These are phyloP conservation scores for Phymastichus coffea DNA, from an alignment of 1,140 invertebrate species.

Conservation along the genomic window DNA sequence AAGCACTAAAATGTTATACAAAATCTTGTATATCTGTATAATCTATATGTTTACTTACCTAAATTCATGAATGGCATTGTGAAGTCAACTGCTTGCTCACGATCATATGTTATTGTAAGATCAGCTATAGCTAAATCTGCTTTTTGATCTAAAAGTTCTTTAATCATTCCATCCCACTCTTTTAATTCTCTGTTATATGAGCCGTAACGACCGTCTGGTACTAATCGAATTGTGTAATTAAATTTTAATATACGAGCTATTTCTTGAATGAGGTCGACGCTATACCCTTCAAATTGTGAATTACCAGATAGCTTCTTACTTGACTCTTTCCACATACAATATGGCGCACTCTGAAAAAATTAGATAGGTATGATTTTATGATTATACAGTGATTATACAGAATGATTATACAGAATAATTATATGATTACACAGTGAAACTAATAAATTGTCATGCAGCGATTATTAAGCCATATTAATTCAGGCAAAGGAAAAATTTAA, in stretches of 20 bases:
- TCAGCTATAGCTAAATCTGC: constrained; percentile 92
- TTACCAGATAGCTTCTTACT: constrained; percentile 78
- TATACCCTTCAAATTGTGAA: constrained; percentile 86
- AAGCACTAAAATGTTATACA: neutral
- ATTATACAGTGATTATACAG: no score
- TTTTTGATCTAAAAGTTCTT: constrained; percentile 84
- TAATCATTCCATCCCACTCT: constrained; percentile 95
- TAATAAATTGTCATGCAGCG: no score
- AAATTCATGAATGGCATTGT: constrained; percentile 96
- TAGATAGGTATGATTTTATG: no score
- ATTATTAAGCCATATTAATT: no score
- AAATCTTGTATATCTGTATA: no score
- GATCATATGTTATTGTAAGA: constrained; percentile 90
- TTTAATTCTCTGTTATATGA: constrained; percentile 73
- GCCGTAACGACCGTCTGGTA: constrained; percentile 80
- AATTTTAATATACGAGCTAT: constrained; percentile 87
- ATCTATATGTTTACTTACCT: constrained; percentile 58
- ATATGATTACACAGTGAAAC: no score
- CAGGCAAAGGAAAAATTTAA: no score
- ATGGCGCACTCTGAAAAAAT: constrained; percentile 77
- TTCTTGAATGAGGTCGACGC: constrained; percentile 82
- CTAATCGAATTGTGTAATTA: constrained; percentile 83
- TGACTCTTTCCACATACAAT: constrained; percentile 86
- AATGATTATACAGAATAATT: no score
- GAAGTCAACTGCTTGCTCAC: constrained; percentile 89